Base-by-base conservation (phyloP, 2,888 invertebrate species). In the Petrolisthes manimaculis region DNA sequence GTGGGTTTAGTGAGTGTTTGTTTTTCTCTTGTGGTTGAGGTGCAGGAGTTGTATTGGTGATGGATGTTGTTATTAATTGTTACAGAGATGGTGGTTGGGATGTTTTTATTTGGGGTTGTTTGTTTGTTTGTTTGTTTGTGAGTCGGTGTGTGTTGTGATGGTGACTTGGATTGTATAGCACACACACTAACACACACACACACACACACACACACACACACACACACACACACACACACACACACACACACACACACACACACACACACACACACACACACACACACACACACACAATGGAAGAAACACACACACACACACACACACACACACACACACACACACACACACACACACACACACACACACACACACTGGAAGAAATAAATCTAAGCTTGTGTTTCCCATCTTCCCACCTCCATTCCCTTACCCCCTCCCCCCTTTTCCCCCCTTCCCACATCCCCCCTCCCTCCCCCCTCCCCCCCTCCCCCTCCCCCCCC, bases 141-240 rank as follows among this genome's bases (percentile, higher is more conserved):
- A 37, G 37, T 37, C 37, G 37, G 37, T 37, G 37, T 37, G 37
- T 37, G 37, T 37, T 37, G 37, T 37, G 37, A 37, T 37, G 37
- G 37, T 37, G 37, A 37, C 37, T 37, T 2, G 2, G 37, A 37
- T 37, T 37, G 37, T 37, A 37, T 37, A 37, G 2, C 37, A 37
- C 37, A 37, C 37, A 37, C 37, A 37, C 37, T 1, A 0, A 37
- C 37, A 37, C 37, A 37, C 37, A 37, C 56, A 77, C 56, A 55
- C 55, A 77, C 55, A 77, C 75, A 84, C 75, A 84, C 54, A 55
- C 21, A 75, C 54, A 75, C 55, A 24, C 18, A 71, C 53, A 83
- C 51, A 83, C 51, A 83, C n/a, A 83, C n/a, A 83, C 53, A 24
- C 53, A 69, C n/a, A 83, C 51, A 24, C n/a, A 81, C 37, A 81